Conservation (phyloP, 2,888 invertebrate species). For the Caradrina clavipalpis region DNA sequence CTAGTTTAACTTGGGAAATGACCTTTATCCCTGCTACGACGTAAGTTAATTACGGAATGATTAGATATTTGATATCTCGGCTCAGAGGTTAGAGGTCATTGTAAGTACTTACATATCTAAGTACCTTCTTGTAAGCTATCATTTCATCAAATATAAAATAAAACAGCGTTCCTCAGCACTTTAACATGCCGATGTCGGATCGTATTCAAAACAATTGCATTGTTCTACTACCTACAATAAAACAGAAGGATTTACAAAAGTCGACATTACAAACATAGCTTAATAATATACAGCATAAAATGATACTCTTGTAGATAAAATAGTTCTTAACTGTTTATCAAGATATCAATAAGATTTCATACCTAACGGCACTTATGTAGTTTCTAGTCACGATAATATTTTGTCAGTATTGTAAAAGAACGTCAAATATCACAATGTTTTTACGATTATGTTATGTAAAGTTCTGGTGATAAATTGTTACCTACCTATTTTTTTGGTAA, state of each 20-base stretch:
- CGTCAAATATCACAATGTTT: slow-evolving; percentile 35
- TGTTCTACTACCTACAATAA: slow-evolving; percentile 53
- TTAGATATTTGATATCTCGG: slow-evolving; percentile 56
- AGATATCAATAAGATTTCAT: slow-evolving; percentile 55
- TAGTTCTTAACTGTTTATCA: slow-evolving; percentile 39
- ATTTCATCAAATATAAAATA: slow-evolving; percentile 41
- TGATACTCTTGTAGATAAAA: slow-evolving; percentile 45
- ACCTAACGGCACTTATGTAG: slow-evolving; percentile 38
- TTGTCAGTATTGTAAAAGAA: slow-evolving; percentile 37
- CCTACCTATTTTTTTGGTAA: slow-evolving; percentile 80
- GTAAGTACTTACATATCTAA: slow-evolving; percentile 11
- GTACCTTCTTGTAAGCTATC: slow-evolving; percentile 17
- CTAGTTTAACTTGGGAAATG: slow-evolving; percentile 52
- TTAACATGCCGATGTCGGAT: slow-evolving; percentile 37
- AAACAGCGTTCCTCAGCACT: slow-evolving; percentile 42
- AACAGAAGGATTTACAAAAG: slow-evolving; percentile 37
- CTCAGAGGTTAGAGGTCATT: slow-evolving; percentile 53
- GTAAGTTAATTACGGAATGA: slow-evolving; percentile 48
- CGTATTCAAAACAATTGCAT: slow-evolving; percentile 53
- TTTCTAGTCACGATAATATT: slow-evolving; percentile 45
- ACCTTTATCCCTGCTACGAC: slow-evolving; percentile 48
- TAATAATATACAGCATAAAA: slow-evolving; percentile 12
- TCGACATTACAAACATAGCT: slow-evolving; percentile 33
- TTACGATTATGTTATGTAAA: slow-evolving; percentile 30
- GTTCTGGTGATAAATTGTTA: slow-evolving; percentile 37